Base-by-base conservation (phyloP, 53 echinoderm and acorn worm genomes). In the Actinopyga echinites region DNA sequence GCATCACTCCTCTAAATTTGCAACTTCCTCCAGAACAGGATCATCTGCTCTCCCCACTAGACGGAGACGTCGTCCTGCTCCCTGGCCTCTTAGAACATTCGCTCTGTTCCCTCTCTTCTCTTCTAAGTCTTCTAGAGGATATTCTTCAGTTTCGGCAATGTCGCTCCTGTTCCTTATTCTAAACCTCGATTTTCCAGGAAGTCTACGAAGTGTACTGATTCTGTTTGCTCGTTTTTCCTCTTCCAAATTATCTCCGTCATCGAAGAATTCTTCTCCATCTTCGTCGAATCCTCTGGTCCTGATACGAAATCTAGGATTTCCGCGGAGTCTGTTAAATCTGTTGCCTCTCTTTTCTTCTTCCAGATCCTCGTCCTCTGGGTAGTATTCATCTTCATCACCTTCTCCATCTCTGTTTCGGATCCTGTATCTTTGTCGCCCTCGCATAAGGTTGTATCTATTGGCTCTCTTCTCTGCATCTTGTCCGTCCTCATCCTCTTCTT, bases 141-240 rank as follows among this genome's bases (percentile, higher is more conserved):
- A 24, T 35, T 30, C 35, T 7, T 49, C 73, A 4, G 42, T 57
- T 11, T 84, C 75, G 8, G 45, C 44, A 58, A 40, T 60, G 37
- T 74, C 75, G 3, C 17, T 17, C 49, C 49, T 17, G 83, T 55
- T 38, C 22, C 45, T 55, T 75, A 49, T 49, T 17, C 44, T 44
- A 44, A 10, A 44, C 44, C 44, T 44, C 44, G 44, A 44, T 44
- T 7, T 44, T 44, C 49, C 49, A n/a, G n/a, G n/a, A 13, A 67
- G 49, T 13, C 21, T 37, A 1, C 69, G 44, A 12, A 45, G 59
- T n/a, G 30, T 25, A 8, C 61, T 35, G 23, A 24, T 31, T 5
- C 19, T n/a, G 43, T 85, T 74, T 23, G 74, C 75, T 30, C 75
- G 30, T 25, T 85, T 85, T 12, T 74, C 85, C 13, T 69, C 69